phyloP scores from a whole-genome alignment of 2,797 vertebrate genomes.

The Avahi laniger region DNA sequence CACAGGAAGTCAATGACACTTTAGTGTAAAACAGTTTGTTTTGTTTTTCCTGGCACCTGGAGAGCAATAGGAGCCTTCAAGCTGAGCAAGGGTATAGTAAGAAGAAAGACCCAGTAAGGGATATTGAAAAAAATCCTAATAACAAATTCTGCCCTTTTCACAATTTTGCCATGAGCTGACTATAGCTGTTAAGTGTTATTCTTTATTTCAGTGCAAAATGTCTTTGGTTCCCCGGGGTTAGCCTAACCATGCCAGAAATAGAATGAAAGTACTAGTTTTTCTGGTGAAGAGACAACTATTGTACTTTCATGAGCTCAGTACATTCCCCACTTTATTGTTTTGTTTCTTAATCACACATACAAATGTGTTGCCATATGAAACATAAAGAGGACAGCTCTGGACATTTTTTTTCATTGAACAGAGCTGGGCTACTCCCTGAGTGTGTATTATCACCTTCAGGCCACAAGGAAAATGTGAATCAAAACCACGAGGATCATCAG shows the following conservation, averaged over 20 bases:
- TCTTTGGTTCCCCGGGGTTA: slow-evolving; percentile 5
- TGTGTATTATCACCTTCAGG: not conserved
- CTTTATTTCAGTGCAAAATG: slow-evolving; percentile 44
- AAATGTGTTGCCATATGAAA: not conserved
- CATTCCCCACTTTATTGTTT: slow-evolving; percentile 2
- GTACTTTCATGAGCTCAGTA: not conserved
- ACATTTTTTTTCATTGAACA: not conserved
- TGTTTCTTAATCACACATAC: slow-evolving; percentile 50
- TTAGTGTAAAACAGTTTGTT: slow-evolving; percentile 30
- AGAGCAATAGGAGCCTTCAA: not conserved
- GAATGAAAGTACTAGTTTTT: slow-evolving; percentile 8
- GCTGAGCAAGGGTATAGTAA: not conserved
- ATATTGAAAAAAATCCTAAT: not conserved
- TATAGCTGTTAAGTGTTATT: not conserved
- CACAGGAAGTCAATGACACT: slow-evolving; percentile 1
- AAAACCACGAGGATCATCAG: not conserved
- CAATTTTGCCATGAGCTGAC: not conserved
- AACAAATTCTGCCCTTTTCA: slow-evolving; percentile 17
- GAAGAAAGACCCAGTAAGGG: not conserved
- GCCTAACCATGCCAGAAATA: not conserved
- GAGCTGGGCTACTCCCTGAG: not conserved
- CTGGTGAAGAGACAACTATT: not conserved
- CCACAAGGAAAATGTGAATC: not conserved
- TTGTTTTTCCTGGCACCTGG: slow-evolving; percentile 44
- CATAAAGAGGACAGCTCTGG: not conserved